A percentile compares a stretch with the other conserved stretches of the same genome.
Conservation (phyloP, 2,888 invertebrate genomes). For the Lasioglossum villosulum region DNA sequence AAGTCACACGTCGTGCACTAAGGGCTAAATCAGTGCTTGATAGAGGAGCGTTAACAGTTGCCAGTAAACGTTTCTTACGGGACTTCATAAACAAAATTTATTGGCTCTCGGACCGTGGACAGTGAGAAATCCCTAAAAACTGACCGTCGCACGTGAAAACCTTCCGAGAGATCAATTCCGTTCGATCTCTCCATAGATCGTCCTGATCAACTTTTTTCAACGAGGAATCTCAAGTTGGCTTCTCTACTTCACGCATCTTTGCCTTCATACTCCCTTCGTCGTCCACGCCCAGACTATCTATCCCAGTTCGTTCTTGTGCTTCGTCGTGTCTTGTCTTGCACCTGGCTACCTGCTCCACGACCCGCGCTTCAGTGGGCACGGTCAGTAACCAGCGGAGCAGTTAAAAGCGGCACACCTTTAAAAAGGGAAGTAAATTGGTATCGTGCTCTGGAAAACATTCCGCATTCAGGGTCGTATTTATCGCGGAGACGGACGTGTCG, state of each 20-base stretch:
- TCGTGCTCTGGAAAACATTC: conserved; percentile 51
- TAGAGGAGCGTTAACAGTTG: background rate
- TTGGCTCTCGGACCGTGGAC: background rate
- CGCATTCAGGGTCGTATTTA: conserved; percentile 32
- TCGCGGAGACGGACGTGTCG: background rate
- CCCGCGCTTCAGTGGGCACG: conserved; percentile 64
- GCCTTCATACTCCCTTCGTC: conserved; percentile 29
- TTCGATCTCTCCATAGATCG: conserved; percentile 14
- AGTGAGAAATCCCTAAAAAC: conserved; percentile 3
- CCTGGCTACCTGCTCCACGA: conserved; percentile 79
- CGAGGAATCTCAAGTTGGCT: conserved; percentile 59
- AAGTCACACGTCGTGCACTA: background rate
- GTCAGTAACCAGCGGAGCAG: conserved; percentile 59
- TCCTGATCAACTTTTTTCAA: conserved; percentile 43
- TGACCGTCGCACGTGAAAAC: background rate
- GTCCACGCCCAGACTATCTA: conserved; percentile 54
- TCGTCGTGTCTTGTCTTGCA: conserved; percentile 71
- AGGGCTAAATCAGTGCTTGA: background rate
- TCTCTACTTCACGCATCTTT: conserved; percentile 55
- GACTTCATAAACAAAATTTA: background rate
- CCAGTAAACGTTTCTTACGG: background rate
- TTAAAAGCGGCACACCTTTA: conserved; percentile 62
- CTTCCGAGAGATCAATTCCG: background rate
- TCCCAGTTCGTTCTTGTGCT: conserved; percentile 62
- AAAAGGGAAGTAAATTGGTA: conserved; percentile 55